Evolutionary conservation across 2,797 vertebrate genomes (phyloP), one percentile per base, ranked within the genome.

Genomic region (Amniataba percoides): DNA sequence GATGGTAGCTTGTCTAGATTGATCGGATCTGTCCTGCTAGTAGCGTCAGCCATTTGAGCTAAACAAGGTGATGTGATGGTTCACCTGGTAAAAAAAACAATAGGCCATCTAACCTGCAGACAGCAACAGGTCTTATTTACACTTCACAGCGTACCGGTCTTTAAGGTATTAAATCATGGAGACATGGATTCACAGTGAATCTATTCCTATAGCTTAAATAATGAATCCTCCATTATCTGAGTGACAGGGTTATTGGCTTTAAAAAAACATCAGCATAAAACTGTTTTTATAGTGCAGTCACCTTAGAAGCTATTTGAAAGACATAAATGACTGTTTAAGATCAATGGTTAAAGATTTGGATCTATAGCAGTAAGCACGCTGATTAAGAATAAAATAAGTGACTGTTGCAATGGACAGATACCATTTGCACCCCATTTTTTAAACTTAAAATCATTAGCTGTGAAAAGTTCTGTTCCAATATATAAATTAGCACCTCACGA

Each of bases 341-440:
- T 36, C 34, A 36, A 36, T 7, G 34, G 40, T 60, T 19, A 42
- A 9, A 43, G 23, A 34, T 6, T 19, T 58, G n/a, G 53, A 43
- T 77, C 23, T 64, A 57, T 73, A 42, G 40, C 62, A 8, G 48
- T 56, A 49, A 69, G 18, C 56, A 66, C n/a, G 18, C 55, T 51
- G 21, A 52, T 45, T 40, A 46, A 46, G 55, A 74, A 45, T 64
- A 42, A 55, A 55, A 45, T 64, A 42, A 55, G 48, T 43, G 49
- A 11, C 7, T 14, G 40, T 27, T 21, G 8, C 6, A 8, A 10
- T 25, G 16, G 16, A 56, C 27, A 19, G 9, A 46, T 42, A 25
- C 13, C 15, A 21, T 2, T 31, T 45, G 1, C 23, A 34, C 36
- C 14, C 2, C 8, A 25, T 49, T 18, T 46, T 6, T n/a, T 27